Conservation (phyloP, 2,888 invertebrate species). For the Urechis unicinctus region DNA sequence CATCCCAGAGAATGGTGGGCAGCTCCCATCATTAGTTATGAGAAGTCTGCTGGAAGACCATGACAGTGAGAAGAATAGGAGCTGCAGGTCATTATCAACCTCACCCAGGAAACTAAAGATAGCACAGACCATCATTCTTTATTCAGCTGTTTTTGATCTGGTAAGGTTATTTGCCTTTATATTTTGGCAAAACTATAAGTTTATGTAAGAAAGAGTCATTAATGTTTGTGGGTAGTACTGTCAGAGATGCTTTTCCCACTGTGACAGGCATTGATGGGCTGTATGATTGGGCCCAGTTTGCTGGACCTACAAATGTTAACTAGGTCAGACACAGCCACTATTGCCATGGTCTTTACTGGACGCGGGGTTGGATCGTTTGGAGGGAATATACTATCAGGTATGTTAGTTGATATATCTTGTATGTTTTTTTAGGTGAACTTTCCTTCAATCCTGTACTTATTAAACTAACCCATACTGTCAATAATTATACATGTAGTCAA, state of each 20-base stretch:
- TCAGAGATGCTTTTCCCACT: no score
- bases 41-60: no score
- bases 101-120: neutral
- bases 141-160: neutral
- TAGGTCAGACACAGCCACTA: neutral
- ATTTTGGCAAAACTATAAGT: neutral
- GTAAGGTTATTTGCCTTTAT: neutral
- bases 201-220: neutral
- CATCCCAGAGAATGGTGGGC: no score
- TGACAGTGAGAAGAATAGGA: no score
- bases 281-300: neutral
- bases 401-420: neutral
- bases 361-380: neutral
- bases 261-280: no score
- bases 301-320: neutral
- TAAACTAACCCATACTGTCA: no score
- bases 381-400: neutral
- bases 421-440: neutral
- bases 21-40: no score
- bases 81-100: no score
- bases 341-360: neutral
- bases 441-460: neutral
- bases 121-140: neutral
- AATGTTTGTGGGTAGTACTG: no score
- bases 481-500: no score